Conservation (phyloP, 1,140 invertebrate genomes). For the Trichonephila clavipes region DNA sequence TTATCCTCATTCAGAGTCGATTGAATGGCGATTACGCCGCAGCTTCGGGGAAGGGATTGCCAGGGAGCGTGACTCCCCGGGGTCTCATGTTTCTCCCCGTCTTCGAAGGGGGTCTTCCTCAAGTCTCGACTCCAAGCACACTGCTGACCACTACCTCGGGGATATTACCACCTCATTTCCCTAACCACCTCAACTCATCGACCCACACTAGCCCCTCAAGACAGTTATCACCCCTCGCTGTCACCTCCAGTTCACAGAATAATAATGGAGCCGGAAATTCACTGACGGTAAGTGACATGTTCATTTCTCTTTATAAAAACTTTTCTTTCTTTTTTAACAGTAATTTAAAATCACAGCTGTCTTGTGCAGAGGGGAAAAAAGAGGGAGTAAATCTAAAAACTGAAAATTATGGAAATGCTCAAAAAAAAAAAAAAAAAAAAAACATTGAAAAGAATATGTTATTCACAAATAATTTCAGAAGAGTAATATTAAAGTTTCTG, state of each 20-base stretch:
- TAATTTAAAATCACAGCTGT: too few relatives aligned
- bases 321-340: too few relatives aligned
- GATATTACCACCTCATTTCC: constrained; percentile 62
- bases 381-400: too few relatives aligned
- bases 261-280: constrained; percentile 42
- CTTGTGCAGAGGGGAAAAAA: too few relatives aligned
- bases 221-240: constrained; percentile 42
- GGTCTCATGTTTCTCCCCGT: constrained; percentile 75
- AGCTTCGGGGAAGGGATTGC: constrained; percentile 7
- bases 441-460: too few relatives aligned
- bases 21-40: constrained; percentile 79
- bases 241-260: constrained; percentile 9
- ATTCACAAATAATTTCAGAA: too few relatives aligned
- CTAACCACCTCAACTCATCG: constrained; percentile 62
- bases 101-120: constrained; percentile 70
- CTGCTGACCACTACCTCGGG: constrained; percentile 66
- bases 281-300: constrained; percentile 53
- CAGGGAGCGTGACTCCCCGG: constrained; percentile 37
- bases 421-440: too few relatives aligned
- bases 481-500: too few relatives aligned
- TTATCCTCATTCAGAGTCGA: constrained; percentile 70
- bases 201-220: constrained; percentile 38
- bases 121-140: constrained; percentile 3
- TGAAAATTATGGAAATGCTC: too few relatives aligned
- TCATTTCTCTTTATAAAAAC: too few relatives aligned